Evolutionary conservation across 2,888 invertebrate genomes (phyloP).

Genomic region (Patella caerulea): DNA sequence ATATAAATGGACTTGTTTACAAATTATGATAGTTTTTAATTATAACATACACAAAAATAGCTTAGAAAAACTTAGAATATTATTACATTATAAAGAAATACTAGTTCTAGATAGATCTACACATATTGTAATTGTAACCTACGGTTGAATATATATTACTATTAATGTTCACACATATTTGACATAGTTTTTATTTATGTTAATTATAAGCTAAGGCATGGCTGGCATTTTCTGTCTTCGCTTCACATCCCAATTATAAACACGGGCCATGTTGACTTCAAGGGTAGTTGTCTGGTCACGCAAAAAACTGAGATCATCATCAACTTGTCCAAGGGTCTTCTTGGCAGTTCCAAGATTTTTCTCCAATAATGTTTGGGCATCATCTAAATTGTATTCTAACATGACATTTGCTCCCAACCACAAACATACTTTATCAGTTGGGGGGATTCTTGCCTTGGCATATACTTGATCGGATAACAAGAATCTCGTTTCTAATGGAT

Average conservation of each 20-base stretch:
- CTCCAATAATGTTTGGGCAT: slow-evolving; percentile 86
- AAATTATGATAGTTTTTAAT: no score
- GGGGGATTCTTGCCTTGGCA: slow-evolving; percentile 87
- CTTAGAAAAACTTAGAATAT: no score
- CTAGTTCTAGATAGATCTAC: no score
- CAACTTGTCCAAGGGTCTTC: slow-evolving; percentile 86
- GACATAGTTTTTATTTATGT: background rate
- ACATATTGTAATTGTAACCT: no score
- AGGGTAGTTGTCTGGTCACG: slow-evolving; percentile 98
- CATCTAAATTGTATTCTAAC: slow-evolving; percentile 94
- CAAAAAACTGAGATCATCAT: slow-evolving; percentile 93
- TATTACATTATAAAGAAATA: no score
- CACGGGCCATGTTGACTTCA: slow-evolving; percentile 98
- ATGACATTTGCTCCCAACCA: slow-evolving; percentile 90
- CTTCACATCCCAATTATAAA: slow-evolving; percentile 98
- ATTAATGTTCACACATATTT: no score
- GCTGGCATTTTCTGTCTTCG: slow-evolving; percentile 79
- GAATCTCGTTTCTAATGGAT: slow-evolving; percentile 88
- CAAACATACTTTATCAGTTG: slow-evolving; percentile 87
- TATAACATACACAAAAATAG: no score
- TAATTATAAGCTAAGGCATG: slow-evolving; percentile 43
- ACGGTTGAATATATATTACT: no score
- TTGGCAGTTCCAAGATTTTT: slow-evolving; percentile 81
- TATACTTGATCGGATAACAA: slow-evolving; percentile 93
- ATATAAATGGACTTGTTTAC: no score